These are phyloP conservation scores for Lissocephala sabroskyi DNA, from an alignment of 2,888 invertebrate genomes.

Conservation along the genomic window DNA sequence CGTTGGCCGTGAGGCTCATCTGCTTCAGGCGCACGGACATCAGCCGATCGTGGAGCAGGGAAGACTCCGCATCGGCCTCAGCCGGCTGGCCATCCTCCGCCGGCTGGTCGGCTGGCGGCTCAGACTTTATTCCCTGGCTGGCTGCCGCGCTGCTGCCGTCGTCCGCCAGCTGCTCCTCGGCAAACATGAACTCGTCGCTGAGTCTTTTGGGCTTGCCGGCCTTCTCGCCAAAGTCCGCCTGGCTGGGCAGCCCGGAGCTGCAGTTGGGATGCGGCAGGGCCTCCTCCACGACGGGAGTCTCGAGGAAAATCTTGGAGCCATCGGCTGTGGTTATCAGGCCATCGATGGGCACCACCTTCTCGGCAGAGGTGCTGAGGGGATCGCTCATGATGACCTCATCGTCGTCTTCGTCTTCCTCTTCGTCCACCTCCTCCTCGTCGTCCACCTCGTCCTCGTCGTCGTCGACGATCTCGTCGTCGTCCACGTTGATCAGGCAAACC, in stretches of 20 bases:
- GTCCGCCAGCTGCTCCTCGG: slow-evolving; percentile 37
- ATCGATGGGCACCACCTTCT: slow-evolving; percentile 30
- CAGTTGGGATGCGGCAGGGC: slow-evolving; percentile 32
- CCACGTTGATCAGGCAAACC: slow-evolving; percentile 1
- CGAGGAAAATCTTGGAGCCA: slow-evolving; percentile 67
- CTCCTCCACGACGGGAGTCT: slow-evolving; percentile 71
- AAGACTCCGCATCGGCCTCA: slow-evolving; percentile 29
- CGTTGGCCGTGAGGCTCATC: slow-evolving; percentile 60
- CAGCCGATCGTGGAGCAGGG: slow-evolving; percentile 51
- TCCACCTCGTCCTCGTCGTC: slow-evolving; percentile 39
- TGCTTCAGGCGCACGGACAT: slow-evolving; percentile 68
- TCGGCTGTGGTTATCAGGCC: slow-evolving; percentile 55
- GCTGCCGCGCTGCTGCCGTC: neutral
- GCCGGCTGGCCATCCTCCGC: neutral
- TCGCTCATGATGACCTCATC: slow-evolving; percentile 31
- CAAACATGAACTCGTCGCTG: slow-evolving; percentile 70
- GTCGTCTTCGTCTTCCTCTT: slow-evolving; percentile 28
- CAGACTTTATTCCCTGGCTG: slow-evolving; percentile 26
- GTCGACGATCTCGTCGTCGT: slow-evolving; percentile 33
- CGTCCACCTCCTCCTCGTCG: slow-evolving; percentile 18
- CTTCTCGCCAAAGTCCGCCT: slow-evolving; percentile 32
- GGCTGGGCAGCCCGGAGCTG: neutral
- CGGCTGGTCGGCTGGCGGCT: slow-evolving; percentile 2
- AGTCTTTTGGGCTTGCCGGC: slow-evolving; percentile 69
- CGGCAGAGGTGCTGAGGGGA: slow-evolving; percentile 7